Conservation (phyloP, 2,113 vertebrate genomes). For the Crotalus helleri region DNA sequence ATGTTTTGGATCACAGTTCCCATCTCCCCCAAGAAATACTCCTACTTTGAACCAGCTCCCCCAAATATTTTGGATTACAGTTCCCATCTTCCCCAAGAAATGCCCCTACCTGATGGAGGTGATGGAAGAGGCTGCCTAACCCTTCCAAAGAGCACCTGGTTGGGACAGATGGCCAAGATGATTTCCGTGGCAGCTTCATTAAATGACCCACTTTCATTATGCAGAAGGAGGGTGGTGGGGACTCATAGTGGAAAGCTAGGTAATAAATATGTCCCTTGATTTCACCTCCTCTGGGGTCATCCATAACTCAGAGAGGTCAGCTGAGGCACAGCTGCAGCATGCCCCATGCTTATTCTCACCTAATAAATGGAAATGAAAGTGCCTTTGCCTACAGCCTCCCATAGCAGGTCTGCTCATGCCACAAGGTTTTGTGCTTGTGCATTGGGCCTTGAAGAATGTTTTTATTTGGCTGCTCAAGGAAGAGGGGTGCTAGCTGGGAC, state of each 20-base stretch:
- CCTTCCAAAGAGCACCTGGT: background rate
- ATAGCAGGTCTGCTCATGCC: background rate
- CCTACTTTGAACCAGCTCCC: background rate
- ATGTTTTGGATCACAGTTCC: too few species aligned
- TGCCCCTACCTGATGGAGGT: background rate
- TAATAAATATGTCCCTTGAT: slow-evolving; percentile 8
- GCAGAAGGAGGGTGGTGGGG: background rate
- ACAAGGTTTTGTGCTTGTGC: background rate
- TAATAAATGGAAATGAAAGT: slow-evolving; percentile 13
- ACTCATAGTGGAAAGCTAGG: background rate
- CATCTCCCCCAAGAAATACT: too few species aligned
- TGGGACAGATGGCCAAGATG: background rate
- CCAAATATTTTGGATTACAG: background rate
- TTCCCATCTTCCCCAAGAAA: background rate
- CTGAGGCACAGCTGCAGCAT: background rate
- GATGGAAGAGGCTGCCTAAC: background rate
- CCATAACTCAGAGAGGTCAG: slow-evolving; percentile 27
- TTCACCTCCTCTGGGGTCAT: slow-evolving; percentile 15
- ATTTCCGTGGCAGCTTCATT: background rate
- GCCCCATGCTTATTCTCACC: background rate
- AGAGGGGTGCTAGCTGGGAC: background rate
- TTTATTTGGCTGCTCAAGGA: background rate
- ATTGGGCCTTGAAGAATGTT: background rate
- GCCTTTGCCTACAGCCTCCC: background rate
- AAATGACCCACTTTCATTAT: slow-evolving; percentile 1